Conservation (phyloP, 2,113 vertebrate genomes). For the Larimichthys crocea region DNA sequence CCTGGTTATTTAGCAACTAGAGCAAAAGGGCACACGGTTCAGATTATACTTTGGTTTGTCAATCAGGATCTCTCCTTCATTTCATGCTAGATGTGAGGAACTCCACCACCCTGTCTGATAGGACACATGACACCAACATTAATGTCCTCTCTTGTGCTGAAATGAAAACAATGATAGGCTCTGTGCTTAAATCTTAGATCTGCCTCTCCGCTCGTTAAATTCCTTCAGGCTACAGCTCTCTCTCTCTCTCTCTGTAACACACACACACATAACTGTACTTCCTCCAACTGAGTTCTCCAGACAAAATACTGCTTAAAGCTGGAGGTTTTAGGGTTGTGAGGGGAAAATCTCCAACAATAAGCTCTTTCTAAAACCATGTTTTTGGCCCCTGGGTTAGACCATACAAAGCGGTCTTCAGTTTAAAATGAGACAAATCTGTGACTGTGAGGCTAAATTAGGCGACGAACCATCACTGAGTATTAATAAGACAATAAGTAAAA, state of each 20-base stretch:
- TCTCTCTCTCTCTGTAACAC: conserved; percentile 20
- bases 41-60: too few species aligned
- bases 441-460: conserved; percentile 35
- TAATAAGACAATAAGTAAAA: background rate
- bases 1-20: background rate
- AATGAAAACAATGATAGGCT: conserved; percentile 70
- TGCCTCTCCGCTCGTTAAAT: conserved; percentile 21
- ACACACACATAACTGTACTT: conserved; percentile 50
- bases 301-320: conserved; percentile 67
- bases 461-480: conserved; percentile 8
- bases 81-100: background rate
- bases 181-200: conserved; percentile 66
- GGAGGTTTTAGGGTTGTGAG: conserved; percentile 45
- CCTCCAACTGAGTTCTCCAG: conserved; percentile 43
- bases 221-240: conserved; percentile 48
- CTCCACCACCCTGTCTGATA: conserved; percentile 21
- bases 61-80: background rate
- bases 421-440: conserved; percentile 48
- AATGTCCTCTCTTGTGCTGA: conserved; percentile 26
- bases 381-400: conserved; percentile 29
- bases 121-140: conserved; percentile 43
- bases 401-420: conserved; percentile 54
- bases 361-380: conserved; percentile 68
- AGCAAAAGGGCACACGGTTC: background rate
- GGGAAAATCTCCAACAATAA: conserved; percentile 72